Evolutionary conservation across 2,888 invertebrate species (phyloP).

Genomic region (Sesia bembeciformis): DNA sequence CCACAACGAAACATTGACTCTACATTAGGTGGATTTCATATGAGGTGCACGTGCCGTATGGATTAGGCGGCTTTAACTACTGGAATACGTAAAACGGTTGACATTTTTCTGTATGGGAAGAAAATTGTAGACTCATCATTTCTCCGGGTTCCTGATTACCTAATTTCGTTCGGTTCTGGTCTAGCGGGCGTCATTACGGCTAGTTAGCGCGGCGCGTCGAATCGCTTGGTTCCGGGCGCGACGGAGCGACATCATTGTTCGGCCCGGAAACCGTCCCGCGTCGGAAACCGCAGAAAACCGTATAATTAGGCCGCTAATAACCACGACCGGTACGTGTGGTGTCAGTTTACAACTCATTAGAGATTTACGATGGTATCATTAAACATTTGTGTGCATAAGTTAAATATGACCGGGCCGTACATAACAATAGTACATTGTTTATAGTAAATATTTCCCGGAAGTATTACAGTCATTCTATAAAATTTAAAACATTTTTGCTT

Average conservation of each 20-base stretch:
- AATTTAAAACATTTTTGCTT: too few relatives aligned
- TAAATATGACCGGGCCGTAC: not conserved
- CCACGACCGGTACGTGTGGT: conserved; percentile 24
- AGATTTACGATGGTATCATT: conserved; percentile 1
- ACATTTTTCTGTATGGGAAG: too few relatives aligned
- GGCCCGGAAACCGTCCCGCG: conserved; percentile 40
- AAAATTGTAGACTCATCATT: not conserved
- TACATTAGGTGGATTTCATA: conserved; percentile 7
- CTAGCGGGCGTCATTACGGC: conserved; percentile 17
- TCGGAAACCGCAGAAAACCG: conserved; percentile 44
- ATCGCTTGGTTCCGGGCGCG: conserved; percentile 20
- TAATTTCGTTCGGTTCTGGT: conserved; percentile 22
- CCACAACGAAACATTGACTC: conserved; percentile 25
- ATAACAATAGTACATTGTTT: too few relatives aligned
- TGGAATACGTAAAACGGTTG: too few relatives aligned
- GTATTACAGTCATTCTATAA: not conserved
- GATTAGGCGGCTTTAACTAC: not conserved
- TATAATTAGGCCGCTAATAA: conserved; percentile 52
- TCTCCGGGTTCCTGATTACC: conserved; percentile 15
- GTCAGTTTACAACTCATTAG: conserved; percentile 11
- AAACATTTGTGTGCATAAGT: conserved; percentile 3
- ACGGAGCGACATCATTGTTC: conserved; percentile 20
- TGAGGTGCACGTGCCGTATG: conserved; percentile 8
- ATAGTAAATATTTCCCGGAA: not conserved
- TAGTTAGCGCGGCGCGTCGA: conserved; percentile 31